Conservation (phyloP, 2,113 vertebrate genomes). For the Axis porcinus region DNA sequence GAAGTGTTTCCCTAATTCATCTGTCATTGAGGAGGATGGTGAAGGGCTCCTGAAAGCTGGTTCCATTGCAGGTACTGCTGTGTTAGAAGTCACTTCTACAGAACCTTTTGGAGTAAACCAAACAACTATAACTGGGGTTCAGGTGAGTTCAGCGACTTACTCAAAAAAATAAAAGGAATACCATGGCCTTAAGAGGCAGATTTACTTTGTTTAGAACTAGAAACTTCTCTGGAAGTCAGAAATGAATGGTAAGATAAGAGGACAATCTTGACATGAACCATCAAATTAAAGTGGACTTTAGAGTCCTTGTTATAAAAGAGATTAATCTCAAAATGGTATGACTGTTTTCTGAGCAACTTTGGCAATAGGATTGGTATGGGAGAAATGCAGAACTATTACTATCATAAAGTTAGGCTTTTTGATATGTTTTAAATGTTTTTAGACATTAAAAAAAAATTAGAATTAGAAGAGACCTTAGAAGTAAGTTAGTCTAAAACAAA, state of each 20-base stretch:
- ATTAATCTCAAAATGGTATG: background rate
- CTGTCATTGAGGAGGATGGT: constrained; percentile 73
- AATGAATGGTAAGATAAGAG: background rate
- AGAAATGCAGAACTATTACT: background rate
- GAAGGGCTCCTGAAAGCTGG: constrained; percentile 77
- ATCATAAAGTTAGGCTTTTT: background rate
- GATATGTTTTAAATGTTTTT: background rate
- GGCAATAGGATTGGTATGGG: background rate
- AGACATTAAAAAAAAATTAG: background rate
- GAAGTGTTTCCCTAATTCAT: constrained; percentile 76
- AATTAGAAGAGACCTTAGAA: background rate
- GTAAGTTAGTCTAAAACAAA: background rate
- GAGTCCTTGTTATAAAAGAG: background rate
- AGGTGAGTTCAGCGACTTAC: constrained; percentile 63
- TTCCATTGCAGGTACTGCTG: constrained; percentile 74
- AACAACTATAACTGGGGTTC: constrained; percentile 78
- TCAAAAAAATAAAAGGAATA: background rate
- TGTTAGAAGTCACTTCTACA: constrained; percentile 79
- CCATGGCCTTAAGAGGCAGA: background rate
- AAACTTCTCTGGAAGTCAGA: background rate
- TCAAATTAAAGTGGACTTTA: background rate
- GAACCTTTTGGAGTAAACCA: constrained; percentile 81
- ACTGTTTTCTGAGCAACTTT: background rate
- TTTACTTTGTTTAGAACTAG: background rate
- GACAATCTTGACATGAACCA: background rate